Base-by-base conservation (phyloP, 2,888 invertebrate genomes). In the Mayetiola destructor region DNA sequence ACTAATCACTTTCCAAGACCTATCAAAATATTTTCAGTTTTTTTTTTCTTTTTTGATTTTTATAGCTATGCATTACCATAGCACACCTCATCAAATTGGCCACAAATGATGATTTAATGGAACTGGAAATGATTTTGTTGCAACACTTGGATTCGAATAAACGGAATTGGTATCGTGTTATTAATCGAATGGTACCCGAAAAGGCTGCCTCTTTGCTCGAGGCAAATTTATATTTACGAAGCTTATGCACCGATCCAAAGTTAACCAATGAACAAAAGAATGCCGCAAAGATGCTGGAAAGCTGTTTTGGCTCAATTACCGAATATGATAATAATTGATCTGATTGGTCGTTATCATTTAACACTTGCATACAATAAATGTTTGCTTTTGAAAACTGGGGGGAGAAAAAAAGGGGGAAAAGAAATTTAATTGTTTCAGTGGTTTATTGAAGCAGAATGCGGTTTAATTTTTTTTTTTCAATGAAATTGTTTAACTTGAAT, bases 51-150 rank as follows among this genome's bases (percentile, higher is more conserved):
- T 3, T 4, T 23, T 42, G 14, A 9, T 4, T 23, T 27, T 27
- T 6, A 48, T 69, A 86, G 82, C 73, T 88, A 8, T 88, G 88
- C 68, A 73, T 84, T 23, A 80, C 87, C 1, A 71, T 90, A 6
- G 79, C 84, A 29, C 88, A 88, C 66, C 66, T 90, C 57, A 77
- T 84, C 59, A 76, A 76, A 30, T 67, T 82, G 5, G 72, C 84
- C 1, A 71, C 70, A 1, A 67, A 68, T 3, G 73, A 79, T 0
- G 88, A 88, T 66, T 70, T 85, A 12, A 39, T 67, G 1, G 70
- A 73, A 20, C 72, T 84, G 14, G 66, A 67, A 2, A 63, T 61
- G 29, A 62, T 64, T n/a, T 59, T 73, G 2, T 63, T 67, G 39
- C 62, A 64, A 2, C 63, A 64, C 18, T 57, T 66, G 16, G 72